These are phyloP conservation scores for Euwallacea similis DNA, from an alignment of 1,140 invertebrate species.

Conservation along the genomic window DNA sequence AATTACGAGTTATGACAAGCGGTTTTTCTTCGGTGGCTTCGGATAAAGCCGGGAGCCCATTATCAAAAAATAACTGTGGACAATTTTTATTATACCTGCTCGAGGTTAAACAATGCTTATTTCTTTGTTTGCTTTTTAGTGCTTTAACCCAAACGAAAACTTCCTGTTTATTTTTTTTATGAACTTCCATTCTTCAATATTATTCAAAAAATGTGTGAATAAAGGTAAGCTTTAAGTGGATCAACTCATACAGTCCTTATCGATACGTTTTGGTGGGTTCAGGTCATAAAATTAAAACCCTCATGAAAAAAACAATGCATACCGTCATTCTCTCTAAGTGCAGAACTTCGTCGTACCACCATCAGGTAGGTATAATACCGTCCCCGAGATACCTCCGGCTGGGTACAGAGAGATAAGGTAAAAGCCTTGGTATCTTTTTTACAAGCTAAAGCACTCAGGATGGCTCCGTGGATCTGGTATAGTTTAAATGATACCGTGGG, in stretches of 20 bases:
- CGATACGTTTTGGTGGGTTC: not conserved
- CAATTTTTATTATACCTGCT: slow-evolving; percentile 30
- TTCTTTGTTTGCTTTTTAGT: not conserved
- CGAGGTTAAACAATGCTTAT: slow-evolving; percentile 22
- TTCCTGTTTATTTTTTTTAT: slow-evolving; percentile 28
- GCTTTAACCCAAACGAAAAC: slow-evolving; percentile 16
- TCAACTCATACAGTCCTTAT: slow-evolving; percentile 7
- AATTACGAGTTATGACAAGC: slow-evolving; percentile 34
- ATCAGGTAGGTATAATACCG: not conserved
- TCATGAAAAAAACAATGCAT: not conserved
- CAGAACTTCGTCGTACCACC: slow-evolving; percentile 5
- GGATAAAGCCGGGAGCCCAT: slow-evolving; percentile 19
- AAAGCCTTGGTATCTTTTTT: slow-evolving; percentile 14
- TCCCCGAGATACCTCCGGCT: not conserved
- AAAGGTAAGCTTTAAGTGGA: not conserved
- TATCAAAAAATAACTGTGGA: slow-evolving; percentile 29
- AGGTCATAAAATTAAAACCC: slow-evolving; percentile 3
- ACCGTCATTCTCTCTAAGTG: slow-evolving; percentile 8
- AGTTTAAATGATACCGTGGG: slow-evolving; percentile 15
- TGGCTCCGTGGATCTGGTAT: slow-evolving; percentile 1
- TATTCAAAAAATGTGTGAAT: not conserved
- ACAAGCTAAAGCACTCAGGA: slow-evolving; percentile 25
- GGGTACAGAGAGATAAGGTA: slow-evolving; percentile 9
- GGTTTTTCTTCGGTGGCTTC: slow-evolving; percentile 15
- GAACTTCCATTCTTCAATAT: not conserved